Percentiles rank a stretch among this genome's conserved stretches.
These are phyloP conservation scores for Agrochola litura DNA, from an alignment of 2,888 invertebrate species.

Conservation along the genomic window DNA sequence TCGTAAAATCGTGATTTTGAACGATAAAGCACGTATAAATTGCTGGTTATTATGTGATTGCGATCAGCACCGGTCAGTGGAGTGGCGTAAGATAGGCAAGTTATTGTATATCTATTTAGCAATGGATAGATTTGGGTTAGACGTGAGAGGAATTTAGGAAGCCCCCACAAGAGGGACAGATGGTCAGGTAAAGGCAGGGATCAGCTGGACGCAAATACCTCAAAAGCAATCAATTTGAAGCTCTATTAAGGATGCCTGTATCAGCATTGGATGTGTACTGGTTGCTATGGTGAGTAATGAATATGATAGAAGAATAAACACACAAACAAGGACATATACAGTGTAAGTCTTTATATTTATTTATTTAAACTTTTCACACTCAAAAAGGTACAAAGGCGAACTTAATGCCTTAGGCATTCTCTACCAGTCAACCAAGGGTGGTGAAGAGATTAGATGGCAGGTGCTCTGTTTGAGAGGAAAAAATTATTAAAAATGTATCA, in stretches of 20 bases:
- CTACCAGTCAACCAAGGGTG: too few relatives aligned
- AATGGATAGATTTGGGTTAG: constrained; percentile 7
- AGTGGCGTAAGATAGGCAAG: constrained; percentile 39
- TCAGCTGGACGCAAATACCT: background rate
- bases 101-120: constrained; percentile 34
- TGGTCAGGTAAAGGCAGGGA: background rate
- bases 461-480: too few relatives aligned
- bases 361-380: too few relatives aligned
- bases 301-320: too few relatives aligned
- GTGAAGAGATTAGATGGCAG: too few relatives aligned
- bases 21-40: constrained; percentile 55
- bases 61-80: constrained; percentile 23
- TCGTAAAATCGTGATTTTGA: constrained; percentile 56
- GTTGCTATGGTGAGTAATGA: too few relatives aligned
- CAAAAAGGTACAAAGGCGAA: too few relatives aligned
- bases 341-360: too few relatives aligned
- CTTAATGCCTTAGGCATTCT: too few relatives aligned
- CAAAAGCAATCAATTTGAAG: background rate
- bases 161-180: background rate
- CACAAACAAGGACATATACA: too few relatives aligned
- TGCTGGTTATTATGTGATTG: constrained; percentile 38
- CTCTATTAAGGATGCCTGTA: background rate
- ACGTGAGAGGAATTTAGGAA: constrained; percentile 10
- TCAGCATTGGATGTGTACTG: too few relatives aligned
- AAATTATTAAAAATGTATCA: too few relatives aligned